These are phyloP conservation scores for Pachyramphus minor DNA, from an alignment of 2,113 vertebrate genomes.

Conservation along the genomic window DNA sequence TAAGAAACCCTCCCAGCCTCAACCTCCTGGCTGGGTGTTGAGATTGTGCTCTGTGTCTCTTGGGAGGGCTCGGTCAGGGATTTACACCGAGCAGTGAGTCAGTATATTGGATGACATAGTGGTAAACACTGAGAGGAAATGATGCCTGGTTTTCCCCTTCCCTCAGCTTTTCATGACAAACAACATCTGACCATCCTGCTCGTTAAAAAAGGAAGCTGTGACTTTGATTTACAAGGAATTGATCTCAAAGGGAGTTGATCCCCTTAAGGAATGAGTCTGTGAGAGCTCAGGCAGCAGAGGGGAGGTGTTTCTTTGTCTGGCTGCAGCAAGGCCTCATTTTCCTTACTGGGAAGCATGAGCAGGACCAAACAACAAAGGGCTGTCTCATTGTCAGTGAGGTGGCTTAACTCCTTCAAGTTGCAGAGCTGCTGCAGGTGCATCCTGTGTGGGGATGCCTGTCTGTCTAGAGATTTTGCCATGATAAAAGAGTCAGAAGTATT, in stretches of 20 bases:
- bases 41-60: fast-evolving
- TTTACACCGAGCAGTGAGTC: neutral
- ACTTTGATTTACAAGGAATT: neutral
- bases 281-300: neutral
- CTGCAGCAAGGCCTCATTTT: neutral
- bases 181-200: neutral
- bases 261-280: neutral
- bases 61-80: fast-evolving
- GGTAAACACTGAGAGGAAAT: neutral
- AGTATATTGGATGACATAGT: fast-evolving
- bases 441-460: neutral
- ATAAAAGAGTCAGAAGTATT: neutral
- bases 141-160: neutral
- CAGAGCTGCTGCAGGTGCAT: neutral
- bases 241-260: neutral
- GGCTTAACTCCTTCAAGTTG: neutral
- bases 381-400: neutral
- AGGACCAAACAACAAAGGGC: neutral
- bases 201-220: neutral
- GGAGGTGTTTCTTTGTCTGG: neutral
- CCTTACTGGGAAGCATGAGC: neutral
- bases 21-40: neutral
- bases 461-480: neutral
- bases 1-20: neutral
- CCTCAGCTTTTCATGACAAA: neutral